Percentiles rank a stretch among this genome's conserved stretches.
phyloP scores from a whole-genome alignment of 2,888 invertebrate genomes.

The Rotaria socialis region DNA sequence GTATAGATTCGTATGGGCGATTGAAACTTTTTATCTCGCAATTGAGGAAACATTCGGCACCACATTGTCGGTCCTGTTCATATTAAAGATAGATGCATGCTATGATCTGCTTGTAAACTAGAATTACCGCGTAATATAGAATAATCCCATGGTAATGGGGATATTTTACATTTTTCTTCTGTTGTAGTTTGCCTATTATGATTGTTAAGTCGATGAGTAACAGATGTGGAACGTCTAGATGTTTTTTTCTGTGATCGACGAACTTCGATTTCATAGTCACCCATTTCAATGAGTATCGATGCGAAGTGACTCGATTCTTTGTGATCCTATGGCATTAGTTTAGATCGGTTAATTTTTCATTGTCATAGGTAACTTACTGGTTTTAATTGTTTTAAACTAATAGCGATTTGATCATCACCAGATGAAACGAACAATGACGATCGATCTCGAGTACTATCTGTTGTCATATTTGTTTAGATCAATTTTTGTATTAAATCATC shows the following conservation, averaged over 20 bases:
- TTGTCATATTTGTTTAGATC: not conserved
- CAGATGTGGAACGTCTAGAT: not conserved
- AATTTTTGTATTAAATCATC: not conserved
- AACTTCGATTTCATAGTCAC: not conserved
- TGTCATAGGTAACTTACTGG: not conserved
- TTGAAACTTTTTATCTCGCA: not conserved
- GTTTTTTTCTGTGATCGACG: not conserved
- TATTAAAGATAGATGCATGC: too few species aligned
- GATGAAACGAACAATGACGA: not conserved
- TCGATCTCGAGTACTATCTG: not conserved
- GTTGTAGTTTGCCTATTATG: not conserved
- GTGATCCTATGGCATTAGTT: not conserved
- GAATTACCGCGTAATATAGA: not conserved
- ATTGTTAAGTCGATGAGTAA: not conserved
- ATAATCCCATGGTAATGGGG: not conserved
- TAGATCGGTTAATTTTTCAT: not conserved
- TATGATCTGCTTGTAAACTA: too few species aligned
- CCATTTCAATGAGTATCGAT: not conserved
- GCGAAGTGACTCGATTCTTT: not conserved
- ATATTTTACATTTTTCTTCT: not conserved
- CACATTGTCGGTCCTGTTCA: not conserved
- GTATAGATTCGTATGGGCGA: constrained; percentile 10
- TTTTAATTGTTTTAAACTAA: not conserved
- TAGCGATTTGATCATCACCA: not conserved
- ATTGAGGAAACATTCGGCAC: constrained; percentile 5